phyloP scores from a whole-genome alignment of 2,797 vertebrate species.

The Acipenser ruthenus region DNA sequence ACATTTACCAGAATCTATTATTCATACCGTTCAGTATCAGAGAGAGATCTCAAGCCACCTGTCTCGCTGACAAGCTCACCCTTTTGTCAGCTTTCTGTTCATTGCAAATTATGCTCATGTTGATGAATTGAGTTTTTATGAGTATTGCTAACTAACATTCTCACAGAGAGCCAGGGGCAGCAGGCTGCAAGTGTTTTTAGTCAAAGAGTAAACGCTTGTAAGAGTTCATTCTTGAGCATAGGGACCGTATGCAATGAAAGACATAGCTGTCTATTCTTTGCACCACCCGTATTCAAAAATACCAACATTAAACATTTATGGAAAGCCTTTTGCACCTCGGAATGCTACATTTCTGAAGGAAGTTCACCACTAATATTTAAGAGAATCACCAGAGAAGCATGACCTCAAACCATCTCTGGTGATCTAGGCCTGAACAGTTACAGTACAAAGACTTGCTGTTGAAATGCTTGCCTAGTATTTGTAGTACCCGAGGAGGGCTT shows the following conservation, averaged over 20 bases:
- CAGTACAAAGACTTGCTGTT: conserved; percentile 34
- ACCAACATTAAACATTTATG: not conserved
- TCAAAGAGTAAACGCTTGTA: conserved; percentile 84
- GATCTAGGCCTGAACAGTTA: not conserved
- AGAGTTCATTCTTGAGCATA: conserved; percentile 36
- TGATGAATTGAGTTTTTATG: conserved; percentile 99
- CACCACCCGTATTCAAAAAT: not conserved
- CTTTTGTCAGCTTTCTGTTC: conserved; percentile 98
- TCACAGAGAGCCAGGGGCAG: conserved; percentile 83
- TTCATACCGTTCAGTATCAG: conserved; percentile 99
- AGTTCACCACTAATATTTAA: not conserved
- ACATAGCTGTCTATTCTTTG: not conserved
- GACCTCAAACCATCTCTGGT: not conserved
- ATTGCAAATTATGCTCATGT: conserved; percentile 97
- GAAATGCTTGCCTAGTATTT: conserved; percentile 30
- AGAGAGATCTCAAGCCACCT: conserved; percentile 99
- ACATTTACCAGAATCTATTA: conserved; percentile 99
- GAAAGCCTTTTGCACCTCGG: not conserved
- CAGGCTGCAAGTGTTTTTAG: conserved; percentile 74
- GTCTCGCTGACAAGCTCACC: conserved; percentile 99
- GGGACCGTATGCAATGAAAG: not conserved
- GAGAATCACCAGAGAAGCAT: not conserved
- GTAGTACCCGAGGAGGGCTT: conserved; percentile 58
- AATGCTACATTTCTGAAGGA: not conserved
- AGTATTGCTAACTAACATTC: conserved; percentile 91